Conservation (phyloP, 2,797 vertebrate species). For the Sebastes diploproa region DNA sequence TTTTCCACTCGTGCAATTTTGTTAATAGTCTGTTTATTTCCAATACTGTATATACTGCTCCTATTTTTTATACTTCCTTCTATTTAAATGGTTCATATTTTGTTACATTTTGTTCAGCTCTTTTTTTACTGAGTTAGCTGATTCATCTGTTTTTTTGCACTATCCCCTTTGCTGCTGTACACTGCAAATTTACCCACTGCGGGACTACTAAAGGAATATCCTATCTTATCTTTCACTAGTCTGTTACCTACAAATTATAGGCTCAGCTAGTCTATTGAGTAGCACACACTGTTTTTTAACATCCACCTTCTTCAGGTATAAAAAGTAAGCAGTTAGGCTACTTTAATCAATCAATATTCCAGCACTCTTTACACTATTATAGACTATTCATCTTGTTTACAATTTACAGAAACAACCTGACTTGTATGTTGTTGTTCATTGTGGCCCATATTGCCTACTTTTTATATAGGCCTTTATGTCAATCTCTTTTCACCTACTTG, state of each 20-base stretch:
- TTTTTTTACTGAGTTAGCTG: too few species aligned
- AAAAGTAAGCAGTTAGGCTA: fast-evolving
- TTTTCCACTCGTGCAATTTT: too few species aligned
- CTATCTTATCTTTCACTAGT: neutral
- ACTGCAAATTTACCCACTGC: too few species aligned
- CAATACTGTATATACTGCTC: too few species aligned
- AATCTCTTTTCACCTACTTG: neutral
- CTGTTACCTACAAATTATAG: neutral
- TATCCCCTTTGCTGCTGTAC: too few species aligned
- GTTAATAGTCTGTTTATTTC: too few species aligned
- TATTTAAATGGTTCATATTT: too few species aligned
- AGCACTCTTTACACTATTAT: neutral
- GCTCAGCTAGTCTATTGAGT: neutral
- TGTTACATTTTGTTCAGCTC: too few species aligned
- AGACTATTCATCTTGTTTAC: neutral
- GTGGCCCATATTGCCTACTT: neutral
- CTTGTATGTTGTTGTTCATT: neutral
- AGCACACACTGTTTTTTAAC: neutral
- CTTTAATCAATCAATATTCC: neutral
- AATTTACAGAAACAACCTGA: neutral
- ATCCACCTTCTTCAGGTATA: neutral
- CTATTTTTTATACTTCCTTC: too few species aligned
- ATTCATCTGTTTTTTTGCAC: too few species aligned
- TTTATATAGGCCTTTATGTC: neutral
- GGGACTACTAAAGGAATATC: too few species aligned